phyloP scores from a whole-genome alignment of 2,113 vertebrate genomes.

The Hyaena hyaena region DNA sequence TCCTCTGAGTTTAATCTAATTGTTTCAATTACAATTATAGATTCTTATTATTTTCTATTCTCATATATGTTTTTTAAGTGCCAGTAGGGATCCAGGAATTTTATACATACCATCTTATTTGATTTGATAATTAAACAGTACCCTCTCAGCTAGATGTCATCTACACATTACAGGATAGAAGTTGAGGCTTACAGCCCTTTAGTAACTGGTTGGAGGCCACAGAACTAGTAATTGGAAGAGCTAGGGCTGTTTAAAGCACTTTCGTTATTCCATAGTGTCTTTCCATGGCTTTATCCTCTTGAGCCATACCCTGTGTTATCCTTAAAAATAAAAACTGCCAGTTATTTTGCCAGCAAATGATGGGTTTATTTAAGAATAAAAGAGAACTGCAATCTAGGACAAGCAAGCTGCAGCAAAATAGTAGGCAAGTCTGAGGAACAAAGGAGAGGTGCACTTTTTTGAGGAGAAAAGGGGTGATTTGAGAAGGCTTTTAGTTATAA shows the following conservation, averaged over 20 bases:
- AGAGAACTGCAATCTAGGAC: neutral
- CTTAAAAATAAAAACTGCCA: neutral
- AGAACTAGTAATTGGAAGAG: neutral
- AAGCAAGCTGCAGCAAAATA: neutral
- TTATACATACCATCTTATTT: neutral
- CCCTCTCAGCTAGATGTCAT: neutral
- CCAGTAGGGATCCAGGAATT: neutral
- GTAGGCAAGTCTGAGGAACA: neutral
- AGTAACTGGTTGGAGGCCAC: neutral
- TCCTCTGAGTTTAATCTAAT: constrained; percentile 5
- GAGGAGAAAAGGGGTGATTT: neutral
- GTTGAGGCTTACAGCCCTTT: neutral
- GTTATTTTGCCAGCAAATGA: neutral
- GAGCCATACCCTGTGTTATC: neutral
- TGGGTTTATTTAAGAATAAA: neutral
- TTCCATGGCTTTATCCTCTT: neutral
- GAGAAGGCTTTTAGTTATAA: neutral
- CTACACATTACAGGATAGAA: neutral
- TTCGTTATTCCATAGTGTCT: neutral
- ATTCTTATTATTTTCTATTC: constrained; percentile 6
- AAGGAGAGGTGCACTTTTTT: neutral
- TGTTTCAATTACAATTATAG: neutral
- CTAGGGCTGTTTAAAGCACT: neutral
- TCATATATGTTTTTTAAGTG: neutral
- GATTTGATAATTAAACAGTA: constrained; percentile 35